phyloP scores from a whole-genome alignment of 2,888 invertebrate species.

The Torymus texanus region DNA sequence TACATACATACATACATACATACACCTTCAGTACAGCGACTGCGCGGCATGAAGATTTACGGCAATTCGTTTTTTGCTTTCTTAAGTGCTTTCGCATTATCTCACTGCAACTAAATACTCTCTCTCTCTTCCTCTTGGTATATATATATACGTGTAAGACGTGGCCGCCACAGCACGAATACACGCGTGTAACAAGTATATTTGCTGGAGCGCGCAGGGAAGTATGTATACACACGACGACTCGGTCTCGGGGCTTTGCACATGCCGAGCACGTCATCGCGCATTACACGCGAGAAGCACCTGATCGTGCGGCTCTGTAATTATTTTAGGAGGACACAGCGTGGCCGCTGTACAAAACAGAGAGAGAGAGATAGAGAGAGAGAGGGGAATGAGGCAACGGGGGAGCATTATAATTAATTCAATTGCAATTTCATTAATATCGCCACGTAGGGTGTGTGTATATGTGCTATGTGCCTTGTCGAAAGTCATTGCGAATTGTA shows the following conservation, averaged over 20 bases:
- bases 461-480: constrained; percentile 1
- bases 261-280: constrained; percentile 50
- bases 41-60: constrained; percentile 64
- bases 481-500: constrained; percentile 26
- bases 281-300: constrained; percentile 54
- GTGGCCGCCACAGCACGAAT: constrained; percentile 24
- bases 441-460: background rate
- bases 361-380: constrained; percentile 4
- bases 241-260: constrained; percentile 11
- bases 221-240: constrained; percentile 9
- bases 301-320: constrained; percentile 56
- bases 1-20: too few species aligned
- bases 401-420: constrained; percentile 55
- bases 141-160: background rate
- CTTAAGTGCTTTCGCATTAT: constrained; percentile 69
- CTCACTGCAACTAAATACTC: constrained; percentile 68
- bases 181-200: constrained; percentile 61
- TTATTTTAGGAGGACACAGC: constrained; percentile 56
- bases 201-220: constrained; percentile 54
- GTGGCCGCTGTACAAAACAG: constrained; percentile 46
- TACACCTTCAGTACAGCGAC: background rate
- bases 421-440: constrained; percentile 57
- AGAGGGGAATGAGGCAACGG: constrained; percentile 12
- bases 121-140: background rate
- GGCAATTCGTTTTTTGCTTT: constrained; percentile 68